Percentiles rank a stretch among this genome's conserved stretches.
phyloP scores from a whole-genome alignment of 2,888 invertebrate genomes.

The Acronicta alni region DNA sequence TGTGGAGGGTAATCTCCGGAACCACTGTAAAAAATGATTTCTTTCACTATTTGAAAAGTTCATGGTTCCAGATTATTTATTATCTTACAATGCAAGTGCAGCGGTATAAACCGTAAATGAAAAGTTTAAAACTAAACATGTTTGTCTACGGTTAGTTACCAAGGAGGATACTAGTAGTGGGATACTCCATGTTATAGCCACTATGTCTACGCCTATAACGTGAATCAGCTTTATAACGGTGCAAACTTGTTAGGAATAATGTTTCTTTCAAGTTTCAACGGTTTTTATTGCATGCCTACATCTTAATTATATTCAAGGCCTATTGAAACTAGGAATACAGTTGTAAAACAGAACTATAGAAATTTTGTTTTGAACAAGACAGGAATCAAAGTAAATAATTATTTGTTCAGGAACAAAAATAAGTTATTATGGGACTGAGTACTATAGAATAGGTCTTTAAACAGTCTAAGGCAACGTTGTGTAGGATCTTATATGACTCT shows the following conservation, averaged over 20 bases:
- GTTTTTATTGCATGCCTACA: constrained; percentile 5
- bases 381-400: not conserved
- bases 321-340: not conserved
- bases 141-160: constrained; percentile 2
- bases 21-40: too few relatives aligned
- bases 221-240: constrained; percentile 41
- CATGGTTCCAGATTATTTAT: too few relatives aligned
- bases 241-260: constrained; percentile 37
- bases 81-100: too few relatives aligned
- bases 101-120: too few relatives aligned
- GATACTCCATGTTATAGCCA: constrained; percentile 17
- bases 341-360: not conserved
- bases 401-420: too few relatives aligned
- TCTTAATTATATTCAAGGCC: not conserved
- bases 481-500: too few relatives aligned
- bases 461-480: too few relatives aligned
- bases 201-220: constrained; percentile 24
- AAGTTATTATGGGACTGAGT: too few relatives aligned
- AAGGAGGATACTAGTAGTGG: constrained; percentile 10
- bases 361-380: not conserved
- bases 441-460: too few relatives aligned
- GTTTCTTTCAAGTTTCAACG: constrained; percentile 1
- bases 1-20: too few relatives aligned
- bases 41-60: too few relatives aligned
- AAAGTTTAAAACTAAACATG: not conserved